Percentiles rank a stretch among this genome's conserved stretches.
These are phyloP conservation scores for Antrozous pallidus DNA, from an alignment of 2,797 vertebrate species.

Conservation along the genomic window DNA sequence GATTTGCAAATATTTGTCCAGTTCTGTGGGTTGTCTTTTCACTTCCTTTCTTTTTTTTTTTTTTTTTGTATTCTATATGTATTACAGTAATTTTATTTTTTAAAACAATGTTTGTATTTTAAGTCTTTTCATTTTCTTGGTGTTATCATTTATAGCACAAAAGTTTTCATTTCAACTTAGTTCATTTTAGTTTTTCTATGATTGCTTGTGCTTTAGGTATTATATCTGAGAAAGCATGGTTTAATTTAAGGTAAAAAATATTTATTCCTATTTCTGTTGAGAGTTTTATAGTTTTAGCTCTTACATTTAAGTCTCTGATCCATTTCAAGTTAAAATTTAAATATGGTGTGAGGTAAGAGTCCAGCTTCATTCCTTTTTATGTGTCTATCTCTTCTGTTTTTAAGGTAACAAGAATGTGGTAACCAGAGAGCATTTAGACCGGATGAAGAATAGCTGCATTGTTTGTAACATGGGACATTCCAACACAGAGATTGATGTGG, in stretches of 20 bases:
- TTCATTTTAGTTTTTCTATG: background rate
- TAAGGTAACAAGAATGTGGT: slow-evolving; percentile 98
- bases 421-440: slow-evolving; percentile 93
- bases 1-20: slow-evolving; percentile 34
- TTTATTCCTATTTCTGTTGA: background rate
- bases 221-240: slow-evolving; percentile 5
- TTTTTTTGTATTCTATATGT: no score
- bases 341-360: background rate
- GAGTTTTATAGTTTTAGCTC: slow-evolving; percentile 28
- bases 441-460: slow-evolving; percentile 98
- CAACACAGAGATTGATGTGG: slow-evolving; percentile 98
- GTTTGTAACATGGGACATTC: slow-evolving; percentile 99
- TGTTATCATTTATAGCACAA: background rate
- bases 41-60: no score
- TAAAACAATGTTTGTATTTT: no score
- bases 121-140: slow-evolving; percentile 35
- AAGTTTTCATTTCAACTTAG: background rate
- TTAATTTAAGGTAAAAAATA: background rate
- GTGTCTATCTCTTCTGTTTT: background rate
- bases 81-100: no score
- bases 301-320: background rate
- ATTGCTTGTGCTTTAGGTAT: background rate
- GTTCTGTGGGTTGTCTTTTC: slow-evolving; percentile 32
- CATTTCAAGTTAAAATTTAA: slow-evolving; percentile 33
- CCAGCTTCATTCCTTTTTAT: background rate